A percentile compares a stretch with the other conserved stretches of the same genome.
Conservation (phyloP, 2,888 invertebrate species). For the Cheilosia vernalis region DNA sequence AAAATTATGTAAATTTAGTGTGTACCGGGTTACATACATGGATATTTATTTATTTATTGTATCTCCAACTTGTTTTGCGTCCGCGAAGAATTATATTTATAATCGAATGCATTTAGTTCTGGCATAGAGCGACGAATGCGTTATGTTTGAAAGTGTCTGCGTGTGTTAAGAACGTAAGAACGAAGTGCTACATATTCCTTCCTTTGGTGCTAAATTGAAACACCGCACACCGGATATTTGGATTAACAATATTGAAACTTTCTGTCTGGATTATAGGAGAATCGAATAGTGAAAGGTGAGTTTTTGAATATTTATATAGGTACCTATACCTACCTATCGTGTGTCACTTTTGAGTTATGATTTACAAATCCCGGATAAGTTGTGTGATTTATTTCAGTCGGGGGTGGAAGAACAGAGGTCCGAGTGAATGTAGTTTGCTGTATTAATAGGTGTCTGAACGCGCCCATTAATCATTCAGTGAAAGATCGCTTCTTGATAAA, state of each 20-base stretch:
- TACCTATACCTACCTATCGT: not conserved
- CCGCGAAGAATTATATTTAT: conserved; percentile 27
- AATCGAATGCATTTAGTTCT: conserved; percentile 56
- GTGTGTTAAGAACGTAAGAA: conserved; percentile 43
- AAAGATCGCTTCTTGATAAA: no score
- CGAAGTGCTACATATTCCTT: conserved; percentile 1
- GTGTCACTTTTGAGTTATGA: conserved; percentile 43
- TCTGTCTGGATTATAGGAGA: conserved; percentile 57
- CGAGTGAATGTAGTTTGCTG: no score
- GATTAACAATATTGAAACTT: conserved; percentile 42
- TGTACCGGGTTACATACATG: conserved; percentile 52
- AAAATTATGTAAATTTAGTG: conserved; percentile 73
- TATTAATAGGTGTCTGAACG: no score
- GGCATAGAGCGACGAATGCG: conserved; percentile 38
- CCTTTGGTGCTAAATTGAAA: conserved; percentile 50
- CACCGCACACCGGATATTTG: conserved; percentile 50
- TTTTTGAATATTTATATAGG: conserved; percentile 4
- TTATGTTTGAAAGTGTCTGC: conserved; percentile 15
- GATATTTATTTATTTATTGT: not conserved
- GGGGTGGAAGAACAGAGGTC: no score
- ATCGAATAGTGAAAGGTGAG: conserved; percentile 62
- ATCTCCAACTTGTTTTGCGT: conserved; percentile 48
- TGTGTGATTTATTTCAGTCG: not conserved
- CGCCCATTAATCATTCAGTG: no score
- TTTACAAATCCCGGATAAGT: conserved; percentile 21